Base-by-base conservation (phyloP, 2,888 invertebrate genomes). In the Branchipolynoe longqiensis region DNA sequence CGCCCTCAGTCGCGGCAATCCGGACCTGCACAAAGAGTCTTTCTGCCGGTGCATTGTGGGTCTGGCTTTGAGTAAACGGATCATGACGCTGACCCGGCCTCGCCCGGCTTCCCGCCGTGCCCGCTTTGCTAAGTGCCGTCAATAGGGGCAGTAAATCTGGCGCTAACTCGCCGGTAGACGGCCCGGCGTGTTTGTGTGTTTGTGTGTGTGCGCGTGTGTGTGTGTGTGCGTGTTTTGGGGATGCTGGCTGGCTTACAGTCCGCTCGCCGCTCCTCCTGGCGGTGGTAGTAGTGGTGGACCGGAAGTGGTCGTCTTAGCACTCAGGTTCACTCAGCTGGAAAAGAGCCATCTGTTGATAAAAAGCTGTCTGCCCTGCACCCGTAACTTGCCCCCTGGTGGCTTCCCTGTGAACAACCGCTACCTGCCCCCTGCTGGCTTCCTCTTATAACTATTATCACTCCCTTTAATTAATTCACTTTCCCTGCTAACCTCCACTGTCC, bases 21-120 rank as follows among this genome's bases (percentile, higher is more conserved):
- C n/a, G n/a, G n/a, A 4, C 48, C n/a, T n/a, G 36, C 41, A 78
- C 78, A 78, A 78, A 31, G n/a, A 28, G 78, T 28, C 78, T 54
- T 28, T 78, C 54, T 78, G n/a, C 25, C 28, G 54, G 48, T 25
- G 78, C 48, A 25, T 41, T 40, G 48, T 48, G 28, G 14, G n/a
- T n/a, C 54, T 2, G 78, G 28, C 78, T 78, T 78, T 78, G 78
- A 78, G 78, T 54, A 78, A 78, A 78, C 78, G 54, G 78, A 78
- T 78, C 78, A 78, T 41, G 25, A 12, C n/a, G n/a, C 78, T 48
- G 48, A 78, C 41, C 25, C 14, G 25, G 78, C 48, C 78, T 78
- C 28, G 41, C 54, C 78, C 48, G 28, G 33, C 78, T 48, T 78
- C 48, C 48, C 48, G 28, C 31, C 48, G 28, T 54, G 41, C 78